Base-by-base conservation (phyloP, 1,140 invertebrate species). In the Anadara kagoshimensis region DNA sequence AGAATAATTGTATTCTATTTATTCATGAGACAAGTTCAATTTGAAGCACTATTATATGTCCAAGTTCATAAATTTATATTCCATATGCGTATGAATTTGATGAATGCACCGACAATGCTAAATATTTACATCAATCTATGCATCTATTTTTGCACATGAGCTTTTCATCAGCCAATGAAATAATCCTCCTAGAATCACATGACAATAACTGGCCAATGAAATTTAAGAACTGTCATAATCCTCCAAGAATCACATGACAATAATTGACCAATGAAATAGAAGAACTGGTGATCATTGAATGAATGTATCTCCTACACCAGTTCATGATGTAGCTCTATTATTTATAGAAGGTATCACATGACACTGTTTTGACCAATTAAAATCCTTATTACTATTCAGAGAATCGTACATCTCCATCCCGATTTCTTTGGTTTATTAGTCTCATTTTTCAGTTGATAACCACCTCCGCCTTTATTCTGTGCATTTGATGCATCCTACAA, bases 371-470 rank as follows among this genome's bases (percentile, higher is more conserved):
- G 29, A 36, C 29, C 29, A 36, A 36, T 36, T 36, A 36, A 69
- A 58, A 29, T 36, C 22, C 61, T 36, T 36, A 2, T 36, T 3
- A 57, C 36, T 65, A 41, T 70, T 86, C 85, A 86, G 43, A 86
- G 79, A 70, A 86, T 80, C 58, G 74, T 76, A 80, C 85, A 86
- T 69, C 78, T 76, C 82, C 82, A 86, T 51, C 81, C 78, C 43
- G 85, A 82, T 64, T 83, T 85, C 70, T 86, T 85, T 14, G 76
- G 71, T 56, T 36, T 36, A 36, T 36, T 36, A 36, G 69, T 72
- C 45, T 83, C 78, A 69, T 84, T 83, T 54, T 76, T 70, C 58
- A 84, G 74, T 62, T 84, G 77, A 51, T 81, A 73, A 51, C 78
- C 78, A 54, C 78, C 78, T 22, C 75, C 76, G 47, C 75, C 71